These are phyloP conservation scores for Porites lobata DNA, from an alignment of 92 coral and sea anemone species.

Conservation along the genomic window DNA sequence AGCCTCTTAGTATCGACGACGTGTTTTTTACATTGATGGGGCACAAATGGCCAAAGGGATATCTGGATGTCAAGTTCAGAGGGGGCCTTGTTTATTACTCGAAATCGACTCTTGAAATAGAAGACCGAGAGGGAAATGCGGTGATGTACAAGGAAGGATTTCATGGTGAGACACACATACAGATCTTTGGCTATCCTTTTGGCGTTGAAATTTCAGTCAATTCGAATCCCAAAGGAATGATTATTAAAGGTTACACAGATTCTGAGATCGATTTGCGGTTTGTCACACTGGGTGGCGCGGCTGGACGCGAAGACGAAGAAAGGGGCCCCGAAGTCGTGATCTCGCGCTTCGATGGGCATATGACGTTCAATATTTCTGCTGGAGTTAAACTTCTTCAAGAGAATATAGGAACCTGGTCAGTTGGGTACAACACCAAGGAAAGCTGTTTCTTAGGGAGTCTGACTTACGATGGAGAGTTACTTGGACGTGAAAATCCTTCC, in stretches of 20 bases:
- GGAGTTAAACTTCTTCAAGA: conserved; percentile 28
- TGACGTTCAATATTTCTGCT: conserved; percentile 1
- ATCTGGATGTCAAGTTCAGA: conserved; percentile 25
- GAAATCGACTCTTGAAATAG: not conserved
- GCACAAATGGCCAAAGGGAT: conserved; percentile 22
- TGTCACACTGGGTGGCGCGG: conserved; percentile 2
- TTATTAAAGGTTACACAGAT: conserved; percentile 10
- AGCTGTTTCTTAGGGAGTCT: not conserved
- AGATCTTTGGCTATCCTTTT: not conserved
- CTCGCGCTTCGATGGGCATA: conserved; percentile 8
- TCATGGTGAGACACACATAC: conserved; percentile 8
- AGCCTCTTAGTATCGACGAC: conserved; percentile 19
- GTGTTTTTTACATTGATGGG: conserved; percentile 12
- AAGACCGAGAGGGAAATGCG: not conserved
- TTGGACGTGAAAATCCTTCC: conserved; percentile 1
- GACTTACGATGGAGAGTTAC: conserved; percentile 13
- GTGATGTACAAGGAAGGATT: conserved; percentile 17
- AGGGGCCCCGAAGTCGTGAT: conserved; percentile 28
- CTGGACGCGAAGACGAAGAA: not conserved
- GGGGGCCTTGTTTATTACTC: conserved; percentile 21
- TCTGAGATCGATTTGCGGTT: conserved; percentile 24
- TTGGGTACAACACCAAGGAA: not conserved
- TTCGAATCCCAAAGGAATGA: not conserved
- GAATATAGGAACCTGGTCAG: conserved; percentile 19
- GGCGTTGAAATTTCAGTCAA: conserved; percentile 6